Percentiles rank a stretch among this genome's conserved stretches.
Evolutionary conservation across 2,888 invertebrate species (phyloP).

Genomic region (Linnaemya vulpina): DNA sequence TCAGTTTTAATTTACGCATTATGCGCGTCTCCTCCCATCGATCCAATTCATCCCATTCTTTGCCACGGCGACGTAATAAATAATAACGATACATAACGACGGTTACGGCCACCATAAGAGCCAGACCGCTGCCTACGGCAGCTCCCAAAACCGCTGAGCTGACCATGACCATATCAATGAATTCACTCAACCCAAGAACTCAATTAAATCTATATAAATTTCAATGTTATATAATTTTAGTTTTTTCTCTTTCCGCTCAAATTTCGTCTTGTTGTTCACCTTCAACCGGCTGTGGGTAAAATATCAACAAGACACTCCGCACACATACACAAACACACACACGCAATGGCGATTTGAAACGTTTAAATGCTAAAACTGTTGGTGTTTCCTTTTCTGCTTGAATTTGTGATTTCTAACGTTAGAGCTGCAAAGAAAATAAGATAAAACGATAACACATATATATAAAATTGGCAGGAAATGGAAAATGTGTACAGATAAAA

Average conservation of each 20-base stretch:
- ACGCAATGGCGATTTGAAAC: slow-evolving; percentile 8
- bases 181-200: slow-evolving; percentile 4
- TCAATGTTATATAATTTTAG: slow-evolving; percentile 11
- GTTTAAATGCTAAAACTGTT: neutral
- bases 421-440: slow-evolving; percentile 23
- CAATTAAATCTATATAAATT: slow-evolving; percentile 40
- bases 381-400: neutral
- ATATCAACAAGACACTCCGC: neutral
- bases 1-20: slow-evolving; percentile 81
- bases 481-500: neutral
- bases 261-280: slow-evolving; percentile 20
- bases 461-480: slow-evolving; percentile 19
- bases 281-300: neutral
- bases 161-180: slow-evolving; percentile 84
- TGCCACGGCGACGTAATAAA: slow-evolving; percentile 84
- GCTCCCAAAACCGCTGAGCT: slow-evolving; percentile 88
- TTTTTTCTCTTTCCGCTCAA: slow-evolving; percentile 21
- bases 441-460: neutral
- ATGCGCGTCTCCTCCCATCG: slow-evolving; percentile 84
- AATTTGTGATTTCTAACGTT: slow-evolving; percentile 21
- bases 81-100: slow-evolving; percentile 88
- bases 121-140: slow-evolving; percentile 87
- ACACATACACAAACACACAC: neutral
- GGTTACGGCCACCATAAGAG: slow-evolving; percentile 86
- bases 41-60: slow-evolving; percentile 86